These are phyloP conservation scores for Tapera naevia DNA, from an alignment of 2,797 vertebrate species.

Conservation along the genomic window DNA sequence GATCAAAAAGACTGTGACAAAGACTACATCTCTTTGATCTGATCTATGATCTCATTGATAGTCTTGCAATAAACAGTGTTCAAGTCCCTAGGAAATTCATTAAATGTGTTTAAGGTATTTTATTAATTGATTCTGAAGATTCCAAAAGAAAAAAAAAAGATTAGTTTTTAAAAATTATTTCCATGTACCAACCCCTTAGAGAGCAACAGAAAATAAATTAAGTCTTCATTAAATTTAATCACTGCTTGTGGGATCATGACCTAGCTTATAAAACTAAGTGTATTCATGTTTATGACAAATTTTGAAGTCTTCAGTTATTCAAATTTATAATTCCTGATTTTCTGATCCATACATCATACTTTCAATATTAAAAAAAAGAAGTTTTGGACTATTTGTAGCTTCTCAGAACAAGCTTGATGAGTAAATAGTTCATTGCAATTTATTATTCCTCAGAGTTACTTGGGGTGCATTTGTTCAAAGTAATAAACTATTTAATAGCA, in stretches of 20 bases:
- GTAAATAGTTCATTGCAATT: not conserved
- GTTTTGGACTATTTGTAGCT: not conserved
- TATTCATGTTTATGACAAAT: not conserved
- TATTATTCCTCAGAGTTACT: not conserved
- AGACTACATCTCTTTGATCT: not conserved
- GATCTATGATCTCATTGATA: not conserved
- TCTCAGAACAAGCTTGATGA: not conserved
- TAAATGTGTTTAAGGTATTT: not conserved
- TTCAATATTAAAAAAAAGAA: not conserved
- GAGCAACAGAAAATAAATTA: not conserved
- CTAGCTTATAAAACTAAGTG: not conserved
- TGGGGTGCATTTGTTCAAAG: not conserved
- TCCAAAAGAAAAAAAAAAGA: not conserved
- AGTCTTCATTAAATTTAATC: not conserved
- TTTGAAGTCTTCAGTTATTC: not conserved
- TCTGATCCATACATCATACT: not conserved
- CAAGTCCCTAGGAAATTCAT: not conserved
- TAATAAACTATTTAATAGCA: not conserved
- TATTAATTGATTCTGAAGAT: not conserved
- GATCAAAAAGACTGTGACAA: slow-evolving; percentile 1
- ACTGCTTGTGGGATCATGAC: not conserved
- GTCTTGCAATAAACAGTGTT: not conserved
- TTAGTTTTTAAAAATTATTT: not conserved
- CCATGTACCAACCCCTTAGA: not conserved
- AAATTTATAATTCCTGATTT: not conserved